A percentile compares a stretch with the other conserved stretches of the same genome.
These are phyloP conservation scores for Huso huso DNA, from an alignment of 2,797 vertebrate genomes.

Conservation along the genomic window DNA sequence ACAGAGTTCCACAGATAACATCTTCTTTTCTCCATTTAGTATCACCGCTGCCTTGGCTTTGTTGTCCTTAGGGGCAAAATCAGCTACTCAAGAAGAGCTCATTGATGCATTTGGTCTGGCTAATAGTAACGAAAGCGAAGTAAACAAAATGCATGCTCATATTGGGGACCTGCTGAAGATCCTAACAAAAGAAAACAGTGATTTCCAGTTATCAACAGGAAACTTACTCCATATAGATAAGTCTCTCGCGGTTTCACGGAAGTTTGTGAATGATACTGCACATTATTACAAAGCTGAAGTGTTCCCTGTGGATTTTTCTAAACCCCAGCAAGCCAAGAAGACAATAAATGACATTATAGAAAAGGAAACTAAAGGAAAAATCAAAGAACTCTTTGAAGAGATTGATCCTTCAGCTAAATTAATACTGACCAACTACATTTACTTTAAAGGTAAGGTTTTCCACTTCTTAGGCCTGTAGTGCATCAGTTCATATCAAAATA, in stretches of 20 bases:
- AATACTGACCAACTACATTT: slow-evolving; percentile 55
- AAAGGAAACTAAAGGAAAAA: slow-evolving; percentile 52
- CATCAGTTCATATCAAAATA: background rate
- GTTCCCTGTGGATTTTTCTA: slow-evolving; percentile 43
- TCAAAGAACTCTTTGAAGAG: slow-evolving; percentile 42
- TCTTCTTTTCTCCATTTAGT: slow-evolving; percentile 28
- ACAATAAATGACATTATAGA: slow-evolving; percentile 51
- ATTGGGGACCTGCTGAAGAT: slow-evolving; percentile 17
- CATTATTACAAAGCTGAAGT: slow-evolving; percentile 43
- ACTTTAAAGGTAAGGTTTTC: slow-evolving; percentile 55
- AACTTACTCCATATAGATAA: slow-evolving; percentile 18
- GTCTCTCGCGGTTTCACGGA: slow-evolving; percentile 3
- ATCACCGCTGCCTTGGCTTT: slow-evolving; percentile 21
- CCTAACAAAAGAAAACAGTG: slow-evolving; percentile 14
- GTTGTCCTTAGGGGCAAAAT: slow-evolving; percentile 18
- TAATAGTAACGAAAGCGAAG: slow-evolving; percentile 15
- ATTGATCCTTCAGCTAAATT: slow-evolving; percentile 49
- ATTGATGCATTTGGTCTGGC: slow-evolving; percentile 20
- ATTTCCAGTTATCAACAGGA: slow-evolving; percentile 4
- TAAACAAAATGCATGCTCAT: slow-evolving; percentile 22
- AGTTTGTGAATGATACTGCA: slow-evolving; percentile 35
- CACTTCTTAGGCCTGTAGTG: background rate
- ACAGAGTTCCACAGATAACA: slow-evolving; percentile 6
- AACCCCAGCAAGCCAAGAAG: slow-evolving; percentile 23
- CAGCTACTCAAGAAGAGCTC: slow-evolving; percentile 17